phyloP scores from a whole-genome alignment of 2,797 vertebrate species.

The Arrhamphus sclerolepis region DNA sequence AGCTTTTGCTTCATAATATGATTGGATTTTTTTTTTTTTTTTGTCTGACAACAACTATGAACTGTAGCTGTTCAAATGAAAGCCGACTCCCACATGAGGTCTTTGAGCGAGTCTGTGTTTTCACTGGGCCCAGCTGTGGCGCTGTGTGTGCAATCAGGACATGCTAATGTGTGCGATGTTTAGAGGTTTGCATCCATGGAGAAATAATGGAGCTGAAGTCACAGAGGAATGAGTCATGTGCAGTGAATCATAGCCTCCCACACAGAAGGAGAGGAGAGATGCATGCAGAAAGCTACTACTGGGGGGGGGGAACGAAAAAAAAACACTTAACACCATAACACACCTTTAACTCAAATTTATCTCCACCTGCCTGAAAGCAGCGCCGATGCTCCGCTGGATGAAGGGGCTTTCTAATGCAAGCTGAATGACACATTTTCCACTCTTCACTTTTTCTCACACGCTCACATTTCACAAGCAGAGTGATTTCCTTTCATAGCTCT shows the following conservation, averaged over 20 bases:
- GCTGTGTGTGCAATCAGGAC: constrained; percentile 33
- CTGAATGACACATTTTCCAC: constrained; percentile 45
- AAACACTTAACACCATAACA: constrained; percentile 10
- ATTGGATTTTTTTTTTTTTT: constrained; percentile 17
- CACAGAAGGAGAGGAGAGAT: constrained; percentile 58
- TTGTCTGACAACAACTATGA: constrained; percentile 11
- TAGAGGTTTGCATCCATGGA: constrained; percentile 63
- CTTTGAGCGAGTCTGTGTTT: constrained; percentile 20
- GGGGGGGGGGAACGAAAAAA: constrained; percentile 16
- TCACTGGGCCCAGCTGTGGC: constrained; percentile 49
- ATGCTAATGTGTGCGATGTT: constrained; percentile 60
- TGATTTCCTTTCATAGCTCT: constrained; percentile 44
- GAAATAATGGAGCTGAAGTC: constrained; percentile 64
- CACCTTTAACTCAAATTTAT: constrained; percentile 43
- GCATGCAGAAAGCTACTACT: constrained; percentile 58
- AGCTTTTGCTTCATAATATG: constrained; percentile 14
- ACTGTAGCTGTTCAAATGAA: constrained; percentile 28
- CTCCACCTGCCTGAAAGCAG: constrained; percentile 45
- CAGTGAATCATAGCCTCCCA: constrained; percentile 80
- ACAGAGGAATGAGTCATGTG: constrained; percentile 77
- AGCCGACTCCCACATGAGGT: constrained; percentile 24
- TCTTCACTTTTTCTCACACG: constrained; percentile 16
- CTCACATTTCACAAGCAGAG: constrained; percentile 46
- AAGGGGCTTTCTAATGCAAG: constrained; percentile 36
- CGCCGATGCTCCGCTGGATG: constrained; percentile 29